Evolutionary conservation across 2,113 vertebrate species (phyloP), one percentile per base, ranked within the genome.

Genomic region (Microcebus ravelobensis): DNA sequence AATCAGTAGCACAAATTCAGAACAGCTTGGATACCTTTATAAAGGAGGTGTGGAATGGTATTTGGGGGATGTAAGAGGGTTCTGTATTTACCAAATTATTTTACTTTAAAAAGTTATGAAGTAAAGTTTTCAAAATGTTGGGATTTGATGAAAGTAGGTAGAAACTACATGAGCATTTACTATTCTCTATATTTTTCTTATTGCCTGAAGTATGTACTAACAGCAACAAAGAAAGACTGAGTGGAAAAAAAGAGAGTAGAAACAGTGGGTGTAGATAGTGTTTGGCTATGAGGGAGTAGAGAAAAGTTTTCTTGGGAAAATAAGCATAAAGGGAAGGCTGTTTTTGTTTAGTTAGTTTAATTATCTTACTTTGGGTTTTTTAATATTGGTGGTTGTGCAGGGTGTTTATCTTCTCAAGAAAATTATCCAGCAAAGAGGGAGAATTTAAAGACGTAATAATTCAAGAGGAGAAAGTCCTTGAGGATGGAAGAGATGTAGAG

Each of bases 81-180:
- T 29, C 55, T n/a, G 17, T 83, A 20, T 52, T 23, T 52, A 15
- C 4, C n/a, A 52, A 90, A 82, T 83, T 63, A 29, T 77, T 82
- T 90, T 52, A 42, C 17, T 82, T 90, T 39, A 27, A 77, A 68
- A 68, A 85, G 5, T 27, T 45, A 52, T 13, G 29, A 39, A 91
- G 27, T 4, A 61, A 39, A 27, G 29, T 90, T 96, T 92, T 59
- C 15, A 50, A 90, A 93, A 83, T 29, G 31, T n/a, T 95, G 67
- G 70, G 5, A 73, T 71, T 82, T 81, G 18, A 86, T 11, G 21
- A 94, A 83, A n/a, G 0, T 6, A 3, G 10, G 8, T 79, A 23
- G 45, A 45, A 52, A 77, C 61, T n/a, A 17, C 55, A 27, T 27
- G 14, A 63, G 0, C 76, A 42, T 18, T 76, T 17, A 29, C 68